Evolutionary conservation across 2,797 vertebrate species (phyloP).

Genomic region (Halcyon badia): DNA sequence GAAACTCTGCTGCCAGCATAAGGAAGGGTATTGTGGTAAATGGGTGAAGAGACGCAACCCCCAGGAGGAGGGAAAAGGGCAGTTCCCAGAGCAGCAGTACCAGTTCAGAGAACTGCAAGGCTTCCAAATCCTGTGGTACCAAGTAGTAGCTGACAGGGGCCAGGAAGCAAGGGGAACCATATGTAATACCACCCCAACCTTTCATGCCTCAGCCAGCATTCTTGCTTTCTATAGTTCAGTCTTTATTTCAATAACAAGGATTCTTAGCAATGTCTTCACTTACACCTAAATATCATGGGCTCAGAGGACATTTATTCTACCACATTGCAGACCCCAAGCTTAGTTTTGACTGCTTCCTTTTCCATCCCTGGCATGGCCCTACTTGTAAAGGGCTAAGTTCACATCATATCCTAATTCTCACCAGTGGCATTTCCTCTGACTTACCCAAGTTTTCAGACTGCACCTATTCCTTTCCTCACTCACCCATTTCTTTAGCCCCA

Average conservation of each 20-base stretch:
- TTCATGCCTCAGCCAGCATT: rapidly evolving
- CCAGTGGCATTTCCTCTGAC: not conserved
- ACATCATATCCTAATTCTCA: not conserved
- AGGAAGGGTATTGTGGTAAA: not conserved
- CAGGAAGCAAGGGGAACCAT: not conserved
- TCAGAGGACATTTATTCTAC: not conserved
- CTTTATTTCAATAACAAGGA: not conserved
- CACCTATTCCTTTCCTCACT: not conserved
- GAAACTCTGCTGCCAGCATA: not conserved
- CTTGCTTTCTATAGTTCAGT: not conserved
- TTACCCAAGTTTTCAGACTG: not conserved
- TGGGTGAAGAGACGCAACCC: rapidly evolving
- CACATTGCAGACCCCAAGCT: not conserved
- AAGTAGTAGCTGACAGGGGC: not conserved
- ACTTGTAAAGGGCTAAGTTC: not conserved
- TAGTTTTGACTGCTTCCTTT: not conserved
- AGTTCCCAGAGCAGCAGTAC: not conserved
- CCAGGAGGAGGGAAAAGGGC: not conserved
- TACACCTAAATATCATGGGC: not conserved
- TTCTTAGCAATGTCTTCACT: not conserved
- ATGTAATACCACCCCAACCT: not conserved
- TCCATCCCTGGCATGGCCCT: not conserved
- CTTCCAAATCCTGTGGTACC: not conserved
- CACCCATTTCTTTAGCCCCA: not conserved
- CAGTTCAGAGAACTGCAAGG: not conserved